Conservation (phyloP, 2,888 invertebrate genomes). For the Itoplectis maculator region DNA sequence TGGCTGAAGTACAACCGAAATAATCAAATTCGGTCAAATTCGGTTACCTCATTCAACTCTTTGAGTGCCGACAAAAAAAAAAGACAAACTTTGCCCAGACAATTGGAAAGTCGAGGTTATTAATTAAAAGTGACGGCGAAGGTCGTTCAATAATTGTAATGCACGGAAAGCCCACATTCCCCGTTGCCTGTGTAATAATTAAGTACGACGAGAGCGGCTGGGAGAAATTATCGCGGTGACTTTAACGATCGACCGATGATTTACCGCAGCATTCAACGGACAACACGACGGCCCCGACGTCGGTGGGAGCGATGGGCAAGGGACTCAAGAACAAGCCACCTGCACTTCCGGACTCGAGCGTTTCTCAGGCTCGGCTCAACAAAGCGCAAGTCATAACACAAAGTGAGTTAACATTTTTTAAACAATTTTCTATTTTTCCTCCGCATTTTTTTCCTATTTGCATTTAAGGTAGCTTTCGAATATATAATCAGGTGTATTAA, state of each 20-base stretch:
- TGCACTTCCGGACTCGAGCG: slow-evolving; percentile 76
- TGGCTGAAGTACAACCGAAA: too few relatives aligned
- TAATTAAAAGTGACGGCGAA: neutral
- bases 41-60: too few relatives aligned
- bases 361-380: slow-evolving; percentile 75
- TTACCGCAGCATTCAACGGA: slow-evolving; percentile 64
- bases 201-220: neutral
- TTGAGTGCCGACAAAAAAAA: too few relatives aligned
- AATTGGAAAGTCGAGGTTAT: neutral
- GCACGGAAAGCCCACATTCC: neutral
- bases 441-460: neutral
- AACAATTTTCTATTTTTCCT: neutral
- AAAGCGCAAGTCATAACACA: slow-evolving; percentile 87
- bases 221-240: slow-evolving; percentile 1
- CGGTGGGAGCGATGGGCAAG: slow-evolving; percentile 75
- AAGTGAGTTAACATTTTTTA: slow-evolving; percentile 84
- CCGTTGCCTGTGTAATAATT: neutral
- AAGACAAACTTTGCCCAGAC: too few relatives aligned
- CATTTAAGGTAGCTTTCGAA: neutral
- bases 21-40: too few relatives aligned
- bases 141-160: neutral
- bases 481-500: too few relatives aligned
- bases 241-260: slow-evolving; percentile 55
- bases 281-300: slow-evolving; percentile 70
- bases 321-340: slow-evolving; percentile 79